Evolutionary conservation across 2,113 vertebrate species (phyloP), one percentile per base, ranked within the genome.

Genomic region (Hippocampus comes): DNA sequence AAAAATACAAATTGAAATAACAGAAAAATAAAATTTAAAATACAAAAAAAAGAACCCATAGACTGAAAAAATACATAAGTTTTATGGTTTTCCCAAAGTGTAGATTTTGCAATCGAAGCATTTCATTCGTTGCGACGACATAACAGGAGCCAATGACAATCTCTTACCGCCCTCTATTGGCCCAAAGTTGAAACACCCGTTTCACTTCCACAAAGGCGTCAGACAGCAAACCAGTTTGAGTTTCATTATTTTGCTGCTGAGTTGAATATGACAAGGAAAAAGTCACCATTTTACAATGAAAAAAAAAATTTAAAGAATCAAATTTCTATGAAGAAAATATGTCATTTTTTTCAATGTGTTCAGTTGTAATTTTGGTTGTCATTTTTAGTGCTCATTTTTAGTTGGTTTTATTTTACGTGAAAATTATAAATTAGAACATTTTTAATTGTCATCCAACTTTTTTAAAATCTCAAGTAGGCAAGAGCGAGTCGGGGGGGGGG

Each of bases 161-260:
- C 46, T 74, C 7, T 73, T 76, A 82, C 83, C 85, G 88, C 88
- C 86, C 83, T 71, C 90, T 90, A 76, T 75, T 89, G 86, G 15
- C 53, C 30, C 0, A 23, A 46, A 6, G 8, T 18, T 23, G 43
- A 66, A 27, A 48, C 64, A 25, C 4, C 14, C 7, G 14, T 23
- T 66, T 48, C 4, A 9, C 2, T 46, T 65, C 21, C 63, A 46
- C 21, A 43, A 12, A 11, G 38, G 34, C 4, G 9, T 15, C n/a
- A 17, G 7, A 25, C 42, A 6, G 20, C 41, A 15, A 65, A 43
- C n/a, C 23, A 15, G 56, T 57, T 25, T 25, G 56, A 59, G 12
- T 2, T 23, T 59, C 11, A 14, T 14, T 12, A 0, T 59, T 59
- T 59, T 59, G 56, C n/a, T 14, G 10, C 9, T 27, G 15, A 27